Conservation (phyloP, 2,797 vertebrate genomes). For the Dicrostonyx torquatus region DNA sequence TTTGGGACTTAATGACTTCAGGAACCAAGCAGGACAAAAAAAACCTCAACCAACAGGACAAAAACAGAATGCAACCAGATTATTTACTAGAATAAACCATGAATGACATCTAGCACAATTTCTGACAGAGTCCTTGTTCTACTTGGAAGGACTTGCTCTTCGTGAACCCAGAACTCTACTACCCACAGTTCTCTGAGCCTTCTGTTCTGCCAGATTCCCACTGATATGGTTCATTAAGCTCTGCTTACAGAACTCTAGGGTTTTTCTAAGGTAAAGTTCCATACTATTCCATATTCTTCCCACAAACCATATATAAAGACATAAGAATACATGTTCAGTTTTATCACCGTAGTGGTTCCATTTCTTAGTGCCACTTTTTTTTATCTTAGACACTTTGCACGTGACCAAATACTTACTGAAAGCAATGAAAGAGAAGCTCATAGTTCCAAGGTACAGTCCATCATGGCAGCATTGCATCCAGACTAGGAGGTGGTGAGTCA, state of each 20-base stretch:
- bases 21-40: too few species aligned
- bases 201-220: background rate
- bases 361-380: background rate
- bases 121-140: background rate
- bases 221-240: background rate
- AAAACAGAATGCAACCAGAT: background rate
- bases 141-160: background rate
- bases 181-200: background rate
- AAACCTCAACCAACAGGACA: background rate
- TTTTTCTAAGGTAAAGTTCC: background rate
- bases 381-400: background rate
- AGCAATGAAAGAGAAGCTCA: background rate
- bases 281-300: background rate
- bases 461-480: background rate
- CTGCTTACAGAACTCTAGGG: background rate
- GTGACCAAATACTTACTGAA: background rate
- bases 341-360: background rate
- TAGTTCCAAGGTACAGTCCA: background rate
- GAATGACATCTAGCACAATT: background rate
- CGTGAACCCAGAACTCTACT: background rate
- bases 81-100: background rate
- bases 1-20: too few species aligned
- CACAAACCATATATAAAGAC: background rate
- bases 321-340: background rate
- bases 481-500: background rate